A percentile compares a stretch with the other conserved stretches of the same genome.
Evolutionary conservation across 2,888 invertebrate species (phyloP).

Genomic region (Cecidostiba fungosa): DNA sequence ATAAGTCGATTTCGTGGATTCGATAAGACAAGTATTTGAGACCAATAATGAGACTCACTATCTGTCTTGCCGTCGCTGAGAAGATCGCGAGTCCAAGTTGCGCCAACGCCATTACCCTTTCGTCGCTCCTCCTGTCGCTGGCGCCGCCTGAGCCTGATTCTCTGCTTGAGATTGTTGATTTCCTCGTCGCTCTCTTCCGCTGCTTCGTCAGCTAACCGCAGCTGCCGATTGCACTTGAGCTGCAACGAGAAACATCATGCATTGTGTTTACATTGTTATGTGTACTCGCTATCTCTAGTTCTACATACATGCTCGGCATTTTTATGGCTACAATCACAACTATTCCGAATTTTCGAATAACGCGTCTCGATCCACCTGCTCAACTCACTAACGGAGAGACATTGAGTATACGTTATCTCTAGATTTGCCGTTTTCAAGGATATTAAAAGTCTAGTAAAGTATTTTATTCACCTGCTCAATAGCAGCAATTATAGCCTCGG

Average conservation of each 20-base stretch:
- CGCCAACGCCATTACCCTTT: conserved; percentile 58
- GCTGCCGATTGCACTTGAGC: conserved; percentile 84
- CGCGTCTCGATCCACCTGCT: too few relatives aligned
- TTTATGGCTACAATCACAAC: too few relatives aligned
- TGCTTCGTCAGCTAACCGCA: conserved; percentile 80
- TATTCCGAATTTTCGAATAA: neutral
- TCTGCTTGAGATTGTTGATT: conserved; percentile 84
- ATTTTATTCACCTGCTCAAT: conserved; percentile 84
- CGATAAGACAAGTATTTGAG: neutral
- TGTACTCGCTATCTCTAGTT: neutral
- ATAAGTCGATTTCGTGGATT: neutral
- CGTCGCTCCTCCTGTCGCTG: conserved; percentile 81
- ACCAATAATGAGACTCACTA: conserved; percentile 74
- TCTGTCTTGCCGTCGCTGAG: conserved; percentile 81
- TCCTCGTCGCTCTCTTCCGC: conserved; percentile 86
- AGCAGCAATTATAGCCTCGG: conserved; percentile 91
- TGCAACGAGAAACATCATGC: conserved; percentile 55
- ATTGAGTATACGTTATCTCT: too few relatives aligned
- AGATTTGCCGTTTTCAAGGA: too few relatives aligned
- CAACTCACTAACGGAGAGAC: too few relatives aligned
- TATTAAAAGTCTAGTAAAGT: neutral
- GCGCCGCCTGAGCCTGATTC: conserved; percentile 83
- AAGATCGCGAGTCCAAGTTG: conserved; percentile 73
- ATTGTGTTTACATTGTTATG: neutral
- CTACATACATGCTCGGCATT: neutral